A percentile compares a stretch with the other conserved stretches of the same genome.
phyloP scores from a whole-genome alignment of 2,113 vertebrate species.

The Sorex fumeus region DNA sequence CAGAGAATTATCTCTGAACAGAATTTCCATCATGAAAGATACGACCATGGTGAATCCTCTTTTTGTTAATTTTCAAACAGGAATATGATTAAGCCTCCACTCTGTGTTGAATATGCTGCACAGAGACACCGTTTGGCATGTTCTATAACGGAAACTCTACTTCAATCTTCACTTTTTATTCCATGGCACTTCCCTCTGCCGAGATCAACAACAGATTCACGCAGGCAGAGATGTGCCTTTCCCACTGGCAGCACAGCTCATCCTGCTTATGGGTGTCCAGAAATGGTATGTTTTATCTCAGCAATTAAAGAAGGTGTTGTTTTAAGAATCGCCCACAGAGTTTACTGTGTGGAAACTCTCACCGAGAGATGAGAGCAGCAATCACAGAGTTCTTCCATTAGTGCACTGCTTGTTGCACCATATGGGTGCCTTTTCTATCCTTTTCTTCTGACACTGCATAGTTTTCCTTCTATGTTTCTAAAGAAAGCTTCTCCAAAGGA shows the following conservation, averaged over 20 bases:
- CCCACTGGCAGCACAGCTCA: conserved; percentile 39
- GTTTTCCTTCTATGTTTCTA: conserved; percentile 67
- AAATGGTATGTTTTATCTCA: conserved; percentile 72
- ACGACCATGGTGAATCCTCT: conserved; percentile 10
- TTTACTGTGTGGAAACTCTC: conserved; percentile 58
- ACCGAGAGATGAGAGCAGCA: conserved; percentile 57
- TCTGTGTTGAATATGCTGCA: background rate
- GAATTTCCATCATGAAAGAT: conserved; percentile 13
- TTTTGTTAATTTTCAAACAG: conserved; percentile 38
- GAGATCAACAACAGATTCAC: conserved; percentile 64
- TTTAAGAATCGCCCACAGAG: conserved; percentile 61
- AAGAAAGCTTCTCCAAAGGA: conserved; percentile 74
- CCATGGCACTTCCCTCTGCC: conserved; percentile 28
- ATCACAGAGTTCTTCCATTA: conserved; percentile 39
- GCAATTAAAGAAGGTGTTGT: conserved; percentile 60
- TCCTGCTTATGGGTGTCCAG: conserved; percentile 20
- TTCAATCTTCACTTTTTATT: background rate
- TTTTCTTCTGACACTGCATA: conserved; percentile 46
- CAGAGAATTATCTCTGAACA: background rate
- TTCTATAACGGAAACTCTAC: background rate
- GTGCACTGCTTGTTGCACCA: conserved; percentile 19
- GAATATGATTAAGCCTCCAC: background rate
- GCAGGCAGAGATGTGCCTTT: conserved; percentile 60
- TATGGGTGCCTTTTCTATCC: conserved; percentile 58
- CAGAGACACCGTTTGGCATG: background rate